Evolutionary conservation across 2,113 vertebrate species (phyloP).

Genomic region (Pygoscelis adeliae): DNA sequence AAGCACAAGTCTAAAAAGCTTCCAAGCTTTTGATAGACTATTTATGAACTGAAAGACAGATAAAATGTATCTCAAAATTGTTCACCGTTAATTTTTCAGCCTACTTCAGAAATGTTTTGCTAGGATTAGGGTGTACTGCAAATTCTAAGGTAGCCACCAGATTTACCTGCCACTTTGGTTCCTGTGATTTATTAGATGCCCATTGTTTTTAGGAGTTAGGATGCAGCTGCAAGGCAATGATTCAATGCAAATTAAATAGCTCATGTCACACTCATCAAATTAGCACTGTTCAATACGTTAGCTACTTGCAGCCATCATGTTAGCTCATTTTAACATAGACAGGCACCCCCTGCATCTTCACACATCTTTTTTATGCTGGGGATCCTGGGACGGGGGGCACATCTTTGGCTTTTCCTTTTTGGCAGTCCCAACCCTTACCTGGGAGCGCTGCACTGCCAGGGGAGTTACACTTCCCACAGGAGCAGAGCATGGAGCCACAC

Average conservation of each 20-base stretch:
- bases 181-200: neutral
- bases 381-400: accelerated
- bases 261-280: neutral
- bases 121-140: neutral
- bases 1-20: neutral
- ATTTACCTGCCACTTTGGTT: neutral
- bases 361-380: neutral
- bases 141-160: neutral
- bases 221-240: neutral
- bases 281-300: neutral
- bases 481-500: neutral
- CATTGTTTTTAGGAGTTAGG: neutral
- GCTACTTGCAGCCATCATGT: neutral
- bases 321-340: neutral
- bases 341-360: neutral
- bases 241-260: neutral
- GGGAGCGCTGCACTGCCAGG: neutral
- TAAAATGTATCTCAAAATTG: neutral
- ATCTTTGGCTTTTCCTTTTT: neutral
- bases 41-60: neutral
- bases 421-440: neutral
- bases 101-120: neutral
- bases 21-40: neutral
- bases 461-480: no score
- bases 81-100: neutral